Evolutionary conservation across 2,888 invertebrate species (phyloP), one percentile per base, ranked within the genome.

Genomic region (Lasius platythorax): DNA sequence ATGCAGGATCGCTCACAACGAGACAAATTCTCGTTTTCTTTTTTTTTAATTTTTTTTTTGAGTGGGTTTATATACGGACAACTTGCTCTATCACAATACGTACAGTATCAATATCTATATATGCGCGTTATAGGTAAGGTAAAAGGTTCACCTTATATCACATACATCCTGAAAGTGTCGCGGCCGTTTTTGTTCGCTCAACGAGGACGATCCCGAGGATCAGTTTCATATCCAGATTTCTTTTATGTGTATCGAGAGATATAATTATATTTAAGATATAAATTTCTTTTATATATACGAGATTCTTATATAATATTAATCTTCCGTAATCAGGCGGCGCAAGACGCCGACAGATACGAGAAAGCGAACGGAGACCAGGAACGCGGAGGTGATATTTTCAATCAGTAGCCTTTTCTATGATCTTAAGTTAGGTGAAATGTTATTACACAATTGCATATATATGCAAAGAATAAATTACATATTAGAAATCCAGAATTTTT

Each of bases 11-110:
- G 66, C 30, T 67, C 53, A 53, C 33, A 68, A 72, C n/a, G 53
- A 53, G 53, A 53, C 1, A n/a, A 53, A 53, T 53, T 53, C 53
- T 53, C 53, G 53, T n/a, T 66, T 86, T 50, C 3, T 53, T 40
- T n/a, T 28, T 33, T n/a, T 50, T 18, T 15, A 33, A 70, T 66
- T 84, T 56, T 74, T 74, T 53, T 70, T 50, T 40, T 33, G 37
- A 15, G 68, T 84, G 90, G 89, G 50, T 84, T 79, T 79, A 46
- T 67, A 58, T 82, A 76, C 84, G 92, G 84, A 82, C 81, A 86
- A 84, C 87, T 53, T n/a, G 53, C 53, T 53, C 53, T 94, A 94
- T 93, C 94, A 93, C 94, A 93, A 92, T 93, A 90, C 92, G 90
- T 91, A 90, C 87, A 88, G 89, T 87, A 88, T 89, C 83, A 73